Percentiles rank a stretch among this genome's conserved stretches.
These are phyloP conservation scores for Globia sparganii DNA, from an alignment of 2,888 invertebrate genomes.

Conservation along the genomic window DNA sequence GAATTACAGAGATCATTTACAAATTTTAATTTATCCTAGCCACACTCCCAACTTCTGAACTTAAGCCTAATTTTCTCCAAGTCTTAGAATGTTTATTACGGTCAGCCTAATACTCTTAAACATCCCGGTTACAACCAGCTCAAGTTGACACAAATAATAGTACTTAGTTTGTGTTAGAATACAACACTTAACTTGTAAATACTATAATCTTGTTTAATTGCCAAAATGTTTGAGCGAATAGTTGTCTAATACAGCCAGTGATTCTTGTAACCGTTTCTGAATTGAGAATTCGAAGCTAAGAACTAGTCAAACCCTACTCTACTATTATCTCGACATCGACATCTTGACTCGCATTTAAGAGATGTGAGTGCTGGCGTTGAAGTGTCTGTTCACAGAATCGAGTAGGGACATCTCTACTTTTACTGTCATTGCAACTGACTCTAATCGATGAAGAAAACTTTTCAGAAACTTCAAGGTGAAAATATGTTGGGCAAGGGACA, in stretches of 20 bases:
- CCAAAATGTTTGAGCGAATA: slow-evolving; percentile 11
- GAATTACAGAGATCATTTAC: background rate
- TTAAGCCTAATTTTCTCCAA: background rate
- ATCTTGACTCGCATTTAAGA: background rate
- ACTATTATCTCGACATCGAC: background rate
- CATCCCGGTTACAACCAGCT: background rate
- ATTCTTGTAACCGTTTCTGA: background rate
- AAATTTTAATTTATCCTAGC: background rate
- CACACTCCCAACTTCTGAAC: background rate
- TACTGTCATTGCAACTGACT: background rate
- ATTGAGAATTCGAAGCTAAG: background rate
- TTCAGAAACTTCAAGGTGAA: too few species aligned
- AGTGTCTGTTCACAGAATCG: background rate
- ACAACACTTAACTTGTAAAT: background rate
- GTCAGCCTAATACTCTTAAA: background rate
- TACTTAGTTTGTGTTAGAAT: background rate
- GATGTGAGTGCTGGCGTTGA: too few species aligned
- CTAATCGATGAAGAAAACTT: background rate
- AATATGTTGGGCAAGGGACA: too few species aligned
- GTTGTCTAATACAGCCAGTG: background rate
- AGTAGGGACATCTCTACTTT: background rate
- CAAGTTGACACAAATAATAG: slow-evolving; percentile 12
- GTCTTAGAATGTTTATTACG: background rate
- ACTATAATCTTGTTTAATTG: slow-evolving; percentile 15
- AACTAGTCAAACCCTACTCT: background rate